Percentiles rank a stretch among this genome's conserved stretches.
phyloP scores from a whole-genome alignment of 2,797 vertebrate species.

The Furcifer pardalis region DNA sequence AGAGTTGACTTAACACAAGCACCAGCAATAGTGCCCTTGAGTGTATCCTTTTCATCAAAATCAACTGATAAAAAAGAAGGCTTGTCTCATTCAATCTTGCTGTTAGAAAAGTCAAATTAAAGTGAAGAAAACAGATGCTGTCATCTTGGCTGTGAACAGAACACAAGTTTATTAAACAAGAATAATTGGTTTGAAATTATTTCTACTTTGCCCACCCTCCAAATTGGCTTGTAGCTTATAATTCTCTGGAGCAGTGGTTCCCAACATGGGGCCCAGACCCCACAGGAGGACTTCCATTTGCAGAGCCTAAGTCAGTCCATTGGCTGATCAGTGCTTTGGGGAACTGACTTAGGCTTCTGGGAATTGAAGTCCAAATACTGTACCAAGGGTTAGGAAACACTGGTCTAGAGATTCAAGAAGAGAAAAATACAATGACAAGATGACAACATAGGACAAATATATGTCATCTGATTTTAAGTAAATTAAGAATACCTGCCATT shows the following conservation, averaged over 20 bases:
- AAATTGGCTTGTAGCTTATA: too few species aligned
- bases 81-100: background rate
- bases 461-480: too few species aligned
- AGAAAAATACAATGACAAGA: background rate
- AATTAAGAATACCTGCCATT: background rate
- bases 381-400: too few species aligned
- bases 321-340: too few species aligned
- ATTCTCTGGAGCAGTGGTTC: too few species aligned
- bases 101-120: background rate
- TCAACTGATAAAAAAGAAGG: background rate
- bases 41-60: background rate
- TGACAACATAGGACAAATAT: background rate
- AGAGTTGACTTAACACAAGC: background rate
- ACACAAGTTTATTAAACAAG: too few species aligned
- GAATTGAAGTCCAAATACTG: too few species aligned
- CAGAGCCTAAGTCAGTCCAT: too few species aligned
- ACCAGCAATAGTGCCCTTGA: background rate
- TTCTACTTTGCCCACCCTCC: background rate
- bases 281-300: too few species aligned
- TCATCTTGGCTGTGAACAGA: background rate
- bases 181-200: too few species aligned
- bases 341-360: too few species aligned
- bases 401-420: background rate
- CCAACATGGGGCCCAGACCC: too few species aligned
- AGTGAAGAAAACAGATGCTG: background rate